phyloP scores from a whole-genome alignment of 2,113 vertebrate genomes.

The Hemichromis elongatus region DNA sequence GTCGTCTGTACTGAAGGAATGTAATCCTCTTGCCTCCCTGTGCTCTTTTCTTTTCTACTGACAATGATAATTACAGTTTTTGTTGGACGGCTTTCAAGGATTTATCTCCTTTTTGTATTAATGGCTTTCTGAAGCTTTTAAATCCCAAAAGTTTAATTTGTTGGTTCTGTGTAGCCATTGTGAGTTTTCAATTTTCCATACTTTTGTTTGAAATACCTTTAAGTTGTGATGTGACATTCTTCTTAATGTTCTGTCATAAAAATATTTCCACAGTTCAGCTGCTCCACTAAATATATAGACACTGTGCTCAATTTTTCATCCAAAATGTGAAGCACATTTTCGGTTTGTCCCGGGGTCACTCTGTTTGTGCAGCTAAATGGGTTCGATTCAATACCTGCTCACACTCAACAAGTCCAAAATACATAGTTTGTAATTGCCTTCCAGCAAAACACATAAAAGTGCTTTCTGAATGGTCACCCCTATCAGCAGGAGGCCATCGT shows the following conservation, averaged over 20 bases:
- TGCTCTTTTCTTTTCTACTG: conserved; percentile 75
- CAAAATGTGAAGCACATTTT: background rate
- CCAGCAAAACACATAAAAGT: background rate
- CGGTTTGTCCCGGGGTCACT: conserved; percentile 5
- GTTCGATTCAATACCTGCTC: conserved; percentile 1
- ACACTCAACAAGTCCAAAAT: conserved; percentile 2
- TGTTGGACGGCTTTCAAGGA: conserved; percentile 77
- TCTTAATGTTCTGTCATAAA: conserved; percentile 35
- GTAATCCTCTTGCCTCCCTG: conserved; percentile 75
- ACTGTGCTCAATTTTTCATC: background rate
- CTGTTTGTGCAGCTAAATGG: conserved; percentile 17
- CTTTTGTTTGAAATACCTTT: conserved; percentile 70
- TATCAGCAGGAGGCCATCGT: background rate
- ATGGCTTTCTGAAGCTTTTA: conserved; percentile 75
- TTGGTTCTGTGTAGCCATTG: conserved; percentile 67
- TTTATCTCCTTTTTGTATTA: conserved; percentile 77
- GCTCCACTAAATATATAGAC: background rate
- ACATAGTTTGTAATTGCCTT: background rate
- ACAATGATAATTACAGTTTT: conserved; percentile 79
- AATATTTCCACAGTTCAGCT: conserved; percentile 14
- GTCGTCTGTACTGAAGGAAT: conserved; percentile 71
- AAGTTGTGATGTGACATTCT: conserved; percentile 55
- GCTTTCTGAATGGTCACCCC: background rate
- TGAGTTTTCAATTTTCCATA: conserved; percentile 71
- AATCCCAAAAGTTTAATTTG: conserved; percentile 78